Base-by-base conservation (phyloP, 1,140 invertebrate species). In the Atta texana region DNA sequence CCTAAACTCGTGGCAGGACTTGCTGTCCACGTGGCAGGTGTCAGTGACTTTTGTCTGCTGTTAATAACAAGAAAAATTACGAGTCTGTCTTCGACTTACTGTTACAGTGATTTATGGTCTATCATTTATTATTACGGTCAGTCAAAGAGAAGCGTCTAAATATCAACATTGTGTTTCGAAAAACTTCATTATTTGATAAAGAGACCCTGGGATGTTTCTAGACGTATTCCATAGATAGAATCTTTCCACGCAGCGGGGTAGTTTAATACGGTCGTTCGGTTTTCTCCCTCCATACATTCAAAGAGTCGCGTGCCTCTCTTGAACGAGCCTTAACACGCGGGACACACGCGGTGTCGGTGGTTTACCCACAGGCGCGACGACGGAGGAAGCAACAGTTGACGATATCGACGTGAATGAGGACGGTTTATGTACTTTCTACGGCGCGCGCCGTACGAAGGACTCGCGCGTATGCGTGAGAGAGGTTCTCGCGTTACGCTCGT, bases 371-470 rank as follows among this genome's bases (percentile, higher is more conserved):
- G 57, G 57, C 74, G 85, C 85, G 75, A 85, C 82, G 76, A 86
- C 87, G 75, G 91, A 88, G 81, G 87, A 92, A 92, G 92, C 92
- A 93, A 93, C 92, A 93, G 92, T 92, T 93, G 92, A 93, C 91
- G 90, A 89, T 93, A 93, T 92, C 89, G 91, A 91, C 90, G 91
- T 53, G 90, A 91, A 92, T 86, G 87, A 74, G 84, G 68, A 89
- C 90, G 89, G 87, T 91, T 90, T 91, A 88, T 91, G 90, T 89
- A 90, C 90, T 91, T 91, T 91, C 85, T 88, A 91, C 90, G 81
- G 39, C 61, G 59, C 55, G 59, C 74, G 75, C 84, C 74, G 88
- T 57, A 66, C 28, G 49, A 39, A 63, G 57, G 64, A 87, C 85
- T 77, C 88, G 88, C 85, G 88, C 74, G 89, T 90, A 87, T 87